A percentile compares a stretch with the other conserved stretches of the same genome.
These are phyloP conservation scores for Rhodeus uyekii DNA, from an alignment of 2,797 vertebrate genomes.

Conservation along the genomic window DNA sequence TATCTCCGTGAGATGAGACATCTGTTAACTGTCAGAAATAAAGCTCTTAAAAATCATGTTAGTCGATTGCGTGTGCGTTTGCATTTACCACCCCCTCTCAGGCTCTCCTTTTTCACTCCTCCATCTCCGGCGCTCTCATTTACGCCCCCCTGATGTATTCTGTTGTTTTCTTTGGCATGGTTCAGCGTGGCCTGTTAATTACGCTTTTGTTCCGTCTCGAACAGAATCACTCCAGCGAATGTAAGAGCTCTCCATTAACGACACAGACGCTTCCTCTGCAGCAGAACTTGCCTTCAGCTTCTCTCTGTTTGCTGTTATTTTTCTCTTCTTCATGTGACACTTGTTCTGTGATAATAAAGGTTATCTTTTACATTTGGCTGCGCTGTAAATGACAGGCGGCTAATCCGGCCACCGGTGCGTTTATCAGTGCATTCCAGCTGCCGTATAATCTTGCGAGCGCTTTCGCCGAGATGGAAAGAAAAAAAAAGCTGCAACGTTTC, in stretches of 20 bases:
- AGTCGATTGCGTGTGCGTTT: conserved; percentile 2
- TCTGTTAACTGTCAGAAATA: conserved; percentile 5
- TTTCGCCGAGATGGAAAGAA: conserved; percentile 39
- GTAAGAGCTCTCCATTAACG: conserved; percentile 72
- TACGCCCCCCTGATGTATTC: conserved; percentile 56
- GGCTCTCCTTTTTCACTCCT: not conserved
- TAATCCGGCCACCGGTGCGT: conserved; percentile 61
- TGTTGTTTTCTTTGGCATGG: conserved; percentile 67
- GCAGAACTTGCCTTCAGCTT: conserved; percentile 62
- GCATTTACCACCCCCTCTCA: not conserved
- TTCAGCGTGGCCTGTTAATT: conserved; percentile 69
- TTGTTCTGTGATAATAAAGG: conserved; percentile 60
- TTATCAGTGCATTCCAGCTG: conserved; percentile 72
- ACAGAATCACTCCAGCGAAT: conserved; percentile 74
- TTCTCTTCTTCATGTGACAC: conserved; percentile 48
- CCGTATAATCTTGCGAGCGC: conserved; percentile 70
- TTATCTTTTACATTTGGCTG: conserved; percentile 61
- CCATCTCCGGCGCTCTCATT: conserved; percentile 13
- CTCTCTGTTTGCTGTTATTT: conserved; percentile 50
- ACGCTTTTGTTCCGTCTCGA: conserved; percentile 75
- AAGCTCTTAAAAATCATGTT: conserved; percentile 8
- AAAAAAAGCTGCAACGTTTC: conserved; percentile 30
- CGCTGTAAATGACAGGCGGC: conserved; percentile 61
- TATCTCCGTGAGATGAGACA: not conserved
- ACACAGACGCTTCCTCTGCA: conserved; percentile 61